Conservation (phyloP, 2,888 invertebrate genomes). For the Drosophila peninsularis region DNA sequence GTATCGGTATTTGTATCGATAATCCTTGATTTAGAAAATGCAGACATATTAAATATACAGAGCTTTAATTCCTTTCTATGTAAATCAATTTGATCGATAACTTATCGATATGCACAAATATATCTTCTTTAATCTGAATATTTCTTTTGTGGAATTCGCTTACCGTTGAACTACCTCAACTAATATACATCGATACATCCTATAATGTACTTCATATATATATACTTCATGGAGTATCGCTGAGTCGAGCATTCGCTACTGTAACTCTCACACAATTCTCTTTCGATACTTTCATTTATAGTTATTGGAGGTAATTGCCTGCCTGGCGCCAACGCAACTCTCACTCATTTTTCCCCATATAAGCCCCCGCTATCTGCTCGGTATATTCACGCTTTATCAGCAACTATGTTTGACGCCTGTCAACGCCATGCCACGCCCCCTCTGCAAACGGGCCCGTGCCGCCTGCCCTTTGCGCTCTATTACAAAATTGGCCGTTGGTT, state of each 20-base stretch:
- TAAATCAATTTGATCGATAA: neutral
- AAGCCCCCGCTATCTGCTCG: neutral
- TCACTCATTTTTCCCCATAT: neutral
- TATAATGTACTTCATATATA: neutral
- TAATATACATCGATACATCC: neutral
- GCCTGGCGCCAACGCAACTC: conserved; percentile 6
- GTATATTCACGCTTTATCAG: conserved; percentile 29
- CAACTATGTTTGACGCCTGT: conserved; percentile 50
- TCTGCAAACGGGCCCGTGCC: neutral
- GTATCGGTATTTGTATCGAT: no score
- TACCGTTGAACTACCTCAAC: neutral
- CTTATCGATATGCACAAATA: no score
- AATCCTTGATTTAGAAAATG: no score
- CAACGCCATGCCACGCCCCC: conserved; percentile 43
- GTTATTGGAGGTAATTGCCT: conserved; percentile 53
- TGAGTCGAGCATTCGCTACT: neutral
- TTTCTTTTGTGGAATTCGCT: no score
- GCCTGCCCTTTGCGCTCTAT: neutral
- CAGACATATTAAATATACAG: neutral
- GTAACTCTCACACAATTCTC: conserved; percentile 19
- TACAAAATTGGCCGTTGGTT: conserved; percentile 40
- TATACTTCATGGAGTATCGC: neutral
- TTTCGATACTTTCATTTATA: conserved; percentile 32
- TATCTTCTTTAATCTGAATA: no score
- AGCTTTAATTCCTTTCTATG: neutral